Evolutionary conservation across 2,113 vertebrate genomes (phyloP), one percentile per base, ranked within the genome.

Genomic region (Ceyx margarethae): DNA sequence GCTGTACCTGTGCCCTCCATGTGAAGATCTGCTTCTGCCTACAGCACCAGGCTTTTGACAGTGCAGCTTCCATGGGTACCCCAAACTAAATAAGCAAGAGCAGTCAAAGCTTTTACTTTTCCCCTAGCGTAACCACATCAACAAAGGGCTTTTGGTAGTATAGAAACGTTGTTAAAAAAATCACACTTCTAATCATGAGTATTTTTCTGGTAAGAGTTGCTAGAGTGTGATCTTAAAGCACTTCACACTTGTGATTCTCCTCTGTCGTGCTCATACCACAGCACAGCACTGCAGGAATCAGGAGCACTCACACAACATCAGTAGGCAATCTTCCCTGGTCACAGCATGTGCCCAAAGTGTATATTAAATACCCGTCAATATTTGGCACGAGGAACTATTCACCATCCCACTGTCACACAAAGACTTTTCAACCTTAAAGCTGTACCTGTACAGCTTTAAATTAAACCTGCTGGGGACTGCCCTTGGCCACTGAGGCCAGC

Each of bases 211-310:
- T 81, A 85, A 67, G 87, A 93, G 75, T 85, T 96, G 81, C 81
- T 92, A 19, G 89, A 87, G 90, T 96, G 90, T 95, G 89, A 95
- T 96, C 81, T 89, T 91, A 93, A 87, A 89, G 95, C 92, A 95
- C 96, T 96, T 96, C 87, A 83, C 95, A 95, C 95, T 95, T 96
- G 89, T 95, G 96, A 96, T 90, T 95, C 89, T 96, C 37, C 81
- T 95, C 78, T 94, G 81, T 89, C 0, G 18, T 90, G 92, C 83
- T 90, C 91, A 83, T 86, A 53, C 83, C 3, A 3, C 84, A 73
- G 50, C n/a, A 45, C 33, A 13, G 92, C 88, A 79, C 92, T 79
- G 77, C 83, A 91, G 86, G 92, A 90, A 83, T 76, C 83, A 13
- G 81, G 31, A 95, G 77, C 71, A 43, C 85, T 96, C 82, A n/a